Evolutionary conservation across 2,888 invertebrate genomes (phyloP).

Genomic region (Lycia hirtaria): DNA sequence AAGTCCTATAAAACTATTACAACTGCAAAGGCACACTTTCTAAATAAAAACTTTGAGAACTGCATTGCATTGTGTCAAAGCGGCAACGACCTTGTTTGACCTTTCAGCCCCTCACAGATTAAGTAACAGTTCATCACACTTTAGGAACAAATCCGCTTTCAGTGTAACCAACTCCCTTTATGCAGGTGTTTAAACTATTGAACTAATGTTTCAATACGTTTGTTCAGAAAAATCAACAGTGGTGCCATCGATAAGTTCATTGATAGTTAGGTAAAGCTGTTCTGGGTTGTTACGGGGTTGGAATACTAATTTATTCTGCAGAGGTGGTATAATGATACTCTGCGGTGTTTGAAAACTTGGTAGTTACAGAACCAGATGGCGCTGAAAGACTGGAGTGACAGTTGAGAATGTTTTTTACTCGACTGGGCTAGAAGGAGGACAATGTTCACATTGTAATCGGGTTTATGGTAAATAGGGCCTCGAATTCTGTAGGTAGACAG

Average conservation of each 20-base stretch:
- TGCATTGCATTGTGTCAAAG: conserved; percentile 19
- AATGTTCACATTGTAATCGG: too few relatives aligned
- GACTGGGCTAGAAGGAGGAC: too few relatives aligned
- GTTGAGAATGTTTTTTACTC: background rate
- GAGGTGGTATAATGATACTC: conserved; percentile 8
- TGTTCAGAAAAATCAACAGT: background rate
- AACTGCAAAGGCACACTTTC: background rate
- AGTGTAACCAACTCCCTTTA: background rate
- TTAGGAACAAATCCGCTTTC: background rate
- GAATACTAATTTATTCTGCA: conserved; percentile 17
- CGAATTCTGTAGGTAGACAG: too few relatives aligned
- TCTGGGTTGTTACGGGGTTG: background rate
- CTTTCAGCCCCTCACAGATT: conserved; percentile 17
- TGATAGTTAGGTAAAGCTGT: background rate
- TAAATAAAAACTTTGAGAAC: conserved; percentile 3
- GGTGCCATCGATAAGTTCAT: background rate
- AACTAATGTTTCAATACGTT: background rate
- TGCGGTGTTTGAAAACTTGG: conserved; percentile 9
- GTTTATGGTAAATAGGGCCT: too few relatives aligned
- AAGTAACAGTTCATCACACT: background rate
- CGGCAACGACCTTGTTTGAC: conserved; percentile 30
- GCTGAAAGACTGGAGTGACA: background rate
- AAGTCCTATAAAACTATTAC: background rate
- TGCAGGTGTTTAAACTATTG: background rate
- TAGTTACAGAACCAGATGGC: background rate